Percentiles rank a stretch among this genome's conserved stretches.
Conservation (phyloP, 2,113 vertebrate genomes). For the Mobula birostris region DNA sequence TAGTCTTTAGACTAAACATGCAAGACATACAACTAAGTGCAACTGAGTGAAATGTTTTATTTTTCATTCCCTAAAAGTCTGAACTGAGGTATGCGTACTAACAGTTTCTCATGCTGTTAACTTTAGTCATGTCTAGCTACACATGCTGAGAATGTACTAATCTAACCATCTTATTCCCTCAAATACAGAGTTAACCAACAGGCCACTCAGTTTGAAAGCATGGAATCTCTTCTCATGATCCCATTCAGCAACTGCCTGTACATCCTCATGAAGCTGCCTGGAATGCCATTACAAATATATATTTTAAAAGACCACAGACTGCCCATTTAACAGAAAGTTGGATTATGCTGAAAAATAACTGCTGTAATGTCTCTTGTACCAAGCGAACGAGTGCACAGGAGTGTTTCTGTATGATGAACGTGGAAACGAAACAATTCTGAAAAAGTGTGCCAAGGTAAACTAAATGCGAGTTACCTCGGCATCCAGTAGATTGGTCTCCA, state of each 20-base stretch:
- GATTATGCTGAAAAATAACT: constrained; percentile 61
- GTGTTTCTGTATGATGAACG: constrained; percentile 75
- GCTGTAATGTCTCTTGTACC: constrained; percentile 76
- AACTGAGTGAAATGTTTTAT: constrained; percentile 86
- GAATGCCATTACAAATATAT: constrained; percentile 55
- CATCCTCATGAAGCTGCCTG: constrained; percentile 72
- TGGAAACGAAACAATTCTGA: constrained; percentile 67
- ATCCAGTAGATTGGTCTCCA: constrained; percentile 48
- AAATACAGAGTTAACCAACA: constrained; percentile 73
- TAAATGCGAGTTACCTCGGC: constrained; percentile 50
- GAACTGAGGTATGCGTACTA: constrained; percentile 92
- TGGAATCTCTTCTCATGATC: constrained; percentile 68
- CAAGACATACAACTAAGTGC: constrained; percentile 92
- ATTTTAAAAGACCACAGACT: constrained; percentile 62
- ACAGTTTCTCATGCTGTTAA: constrained; percentile 91
- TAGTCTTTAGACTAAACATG: constrained; percentile 94
- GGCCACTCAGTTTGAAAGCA: constrained; percentile 67
- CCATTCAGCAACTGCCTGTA: constrained; percentile 65
- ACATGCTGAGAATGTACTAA: constrained; percentile 90
- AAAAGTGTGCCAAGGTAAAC: constrained; percentile 61
- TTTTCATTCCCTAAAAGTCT: constrained; percentile 89
- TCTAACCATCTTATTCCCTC: constrained; percentile 75
- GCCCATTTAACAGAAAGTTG: constrained; percentile 56
- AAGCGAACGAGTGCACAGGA: constrained; percentile 80
- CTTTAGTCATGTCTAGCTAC: constrained; percentile 92